phyloP scores from a whole-genome alignment of 2,797 vertebrate genomes.

The Champsocephalus gunnari region DNA sequence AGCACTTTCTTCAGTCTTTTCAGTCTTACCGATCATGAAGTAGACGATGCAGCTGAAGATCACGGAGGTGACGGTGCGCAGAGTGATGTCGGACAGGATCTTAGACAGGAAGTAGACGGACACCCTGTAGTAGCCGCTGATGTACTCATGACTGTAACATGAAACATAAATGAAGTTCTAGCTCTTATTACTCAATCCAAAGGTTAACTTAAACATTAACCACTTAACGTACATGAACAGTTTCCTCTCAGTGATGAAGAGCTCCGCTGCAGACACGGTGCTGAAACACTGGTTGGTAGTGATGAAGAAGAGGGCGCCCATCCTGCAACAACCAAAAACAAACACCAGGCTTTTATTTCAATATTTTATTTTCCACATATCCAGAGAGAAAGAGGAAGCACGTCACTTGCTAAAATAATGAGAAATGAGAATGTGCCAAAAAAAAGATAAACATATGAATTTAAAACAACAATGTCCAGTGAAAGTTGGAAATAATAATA shows the following conservation, averaged over 20 bases:
- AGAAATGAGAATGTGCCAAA: too few relatives aligned
- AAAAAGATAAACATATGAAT: too few relatives aligned
- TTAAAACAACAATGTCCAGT: too few relatives aligned
- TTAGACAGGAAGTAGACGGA: slow-evolving; percentile 94
- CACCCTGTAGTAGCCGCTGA: slow-evolving; percentile 95
- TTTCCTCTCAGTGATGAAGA: slow-evolving; percentile 92
- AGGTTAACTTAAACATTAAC: too few relatives aligned
- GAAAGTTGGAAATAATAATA: too few relatives aligned
- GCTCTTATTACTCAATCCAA: background rate
- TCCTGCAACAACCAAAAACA: slow-evolving; percentile 74
- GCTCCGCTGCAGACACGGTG: slow-evolving; percentile 90
- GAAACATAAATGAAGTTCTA: slow-evolving; percentile 10
- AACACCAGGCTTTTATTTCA: slow-evolving; percentile 5
- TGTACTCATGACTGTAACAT: slow-evolving; percentile 92
- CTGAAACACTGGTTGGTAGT: slow-evolving; percentile 94
- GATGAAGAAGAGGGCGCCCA: slow-evolving; percentile 94
- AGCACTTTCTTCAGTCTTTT: too few relatives aligned
- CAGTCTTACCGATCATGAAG: slow-evolving; percentile 88
- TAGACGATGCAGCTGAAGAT: slow-evolving; percentile 90
- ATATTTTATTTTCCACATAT: too few relatives aligned
- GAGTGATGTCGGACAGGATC: slow-evolving; percentile 88
- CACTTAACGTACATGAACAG: slow-evolving; percentile 90
- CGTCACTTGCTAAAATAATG: too few relatives aligned
- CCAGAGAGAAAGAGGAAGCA: too few relatives aligned
- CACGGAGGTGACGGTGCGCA: slow-evolving; percentile 88